Base-by-base conservation (phyloP, 2,888 invertebrate species). In the Orthosia gothica region DNA sequence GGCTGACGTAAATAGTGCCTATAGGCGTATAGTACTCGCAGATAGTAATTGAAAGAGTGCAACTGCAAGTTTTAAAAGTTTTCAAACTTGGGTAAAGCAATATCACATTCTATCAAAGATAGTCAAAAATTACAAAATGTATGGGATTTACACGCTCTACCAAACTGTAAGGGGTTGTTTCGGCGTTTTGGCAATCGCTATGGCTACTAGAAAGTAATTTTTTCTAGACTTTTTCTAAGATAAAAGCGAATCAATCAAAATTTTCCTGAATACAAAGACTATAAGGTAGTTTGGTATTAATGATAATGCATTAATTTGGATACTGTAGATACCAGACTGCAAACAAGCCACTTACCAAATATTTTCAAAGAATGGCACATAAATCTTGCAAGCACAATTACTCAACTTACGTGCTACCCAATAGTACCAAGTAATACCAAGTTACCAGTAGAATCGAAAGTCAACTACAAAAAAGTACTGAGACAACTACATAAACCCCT, bases 401-500 rank as follows among this genome's bases (percentile, higher is more conserved):
- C 32, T 32, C 32, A 32, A 32, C 5, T 32, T 32, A 7, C 32
- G 7, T 5, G 9, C 40, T 7, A 40, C 40, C 40, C 40, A 40
- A 9, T 40, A 7, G 40, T 40, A 40, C 9, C 40, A 32, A 32
- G 32, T 32, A 32, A 32, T 32, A 32, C 15, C 20, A 40, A 49
- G 15, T n/a, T 40, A 3, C 13, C 5, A 7, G 12, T 63, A 23
- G 1, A 58, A 47, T 1, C 3, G 0, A 16, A 32, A 57, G 12
- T 32, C 0, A n/a, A n/a, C 2, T 50, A 5, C 3, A 45, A 68
- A 61, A 61, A 65, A 55, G 20, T 1, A 62, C 47, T 12, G 18
- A 23, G 0, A 40, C 0, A 67, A 65, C 16, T 61, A 86, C 86
- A 94, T 92, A 77, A 90, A 82, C 74, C 88, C 88, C 89, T 94